These are phyloP conservation scores for Pseudoips prasinana DNA, from an alignment of 2,888 invertebrate genomes.

Conservation along the genomic window DNA sequence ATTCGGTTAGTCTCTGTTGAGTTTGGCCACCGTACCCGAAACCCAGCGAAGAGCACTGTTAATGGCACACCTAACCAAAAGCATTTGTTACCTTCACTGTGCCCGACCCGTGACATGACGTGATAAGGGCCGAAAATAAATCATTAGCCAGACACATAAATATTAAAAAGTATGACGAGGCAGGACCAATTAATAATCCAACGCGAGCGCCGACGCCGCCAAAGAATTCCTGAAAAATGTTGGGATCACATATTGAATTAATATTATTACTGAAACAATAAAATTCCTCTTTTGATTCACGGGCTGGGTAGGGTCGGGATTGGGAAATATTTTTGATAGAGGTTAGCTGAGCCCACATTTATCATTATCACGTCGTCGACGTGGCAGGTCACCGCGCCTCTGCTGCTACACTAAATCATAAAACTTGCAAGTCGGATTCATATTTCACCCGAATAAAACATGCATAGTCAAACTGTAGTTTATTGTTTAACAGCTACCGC, in stretches of 20 bases:
- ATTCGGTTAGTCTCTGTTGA: too few species aligned
- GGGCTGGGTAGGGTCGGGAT: conserved; percentile 44
- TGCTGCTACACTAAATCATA: conserved; percentile 47
- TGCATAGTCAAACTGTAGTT: too few species aligned
- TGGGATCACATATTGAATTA: conserved; percentile 37
- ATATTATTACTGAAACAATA: conserved; percentile 57
- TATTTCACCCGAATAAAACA: conserved; percentile 20
- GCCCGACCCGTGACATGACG: conserved; percentile 26
- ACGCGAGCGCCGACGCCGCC: conserved; percentile 36
- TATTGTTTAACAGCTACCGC: too few species aligned
- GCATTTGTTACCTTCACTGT: conserved; percentile 29
- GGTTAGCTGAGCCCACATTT: conserved; percentile 60
- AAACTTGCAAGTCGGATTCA: conserved; percentile 45
- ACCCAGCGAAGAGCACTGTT: too few species aligned
- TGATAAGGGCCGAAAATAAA: conserved; percentile 46
- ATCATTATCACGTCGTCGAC: conserved; percentile 71
- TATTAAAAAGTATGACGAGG: conserved; percentile 57
- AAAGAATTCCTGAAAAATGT: conserved; percentile 43
- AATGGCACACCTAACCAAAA: conserved; percentile 32
- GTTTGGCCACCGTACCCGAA: too few species aligned
- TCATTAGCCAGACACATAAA: conserved; percentile 44
- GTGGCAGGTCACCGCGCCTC: conserved; percentile 63
- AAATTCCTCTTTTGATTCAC: conserved; percentile 49
- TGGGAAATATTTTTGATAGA: conserved; percentile 65
- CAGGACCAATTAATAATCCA: conserved; percentile 55